phyloP scores from a whole-genome alignment of 2,888 invertebrate species.

The Andrena bucephala region DNA sequence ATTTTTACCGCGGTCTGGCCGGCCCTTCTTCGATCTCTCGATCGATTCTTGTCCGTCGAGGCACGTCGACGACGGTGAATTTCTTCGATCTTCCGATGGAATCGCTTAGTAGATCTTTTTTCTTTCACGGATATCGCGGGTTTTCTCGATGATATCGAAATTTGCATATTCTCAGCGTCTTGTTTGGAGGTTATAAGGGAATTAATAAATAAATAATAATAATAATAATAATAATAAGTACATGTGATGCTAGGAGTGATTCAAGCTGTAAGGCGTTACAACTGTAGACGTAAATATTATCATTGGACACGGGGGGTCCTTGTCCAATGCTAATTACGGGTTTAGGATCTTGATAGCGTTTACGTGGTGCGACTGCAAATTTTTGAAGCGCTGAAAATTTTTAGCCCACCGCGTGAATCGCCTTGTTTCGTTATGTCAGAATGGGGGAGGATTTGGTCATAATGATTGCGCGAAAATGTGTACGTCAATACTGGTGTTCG shows the following conservation, averaged over 20 bases:
- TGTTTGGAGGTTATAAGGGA: neutral
- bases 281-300: neutral
- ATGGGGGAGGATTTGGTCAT: neutral
- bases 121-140: neutral
- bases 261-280: neutral
- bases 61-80: neutral
- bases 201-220: neutral
- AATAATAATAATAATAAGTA: neutral
- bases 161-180: neutral
- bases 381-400: constrained; percentile 21
- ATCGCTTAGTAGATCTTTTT: neutral
- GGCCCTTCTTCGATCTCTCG: neutral
- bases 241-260: no score
- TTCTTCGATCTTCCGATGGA: constrained; percentile 6
- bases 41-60: constrained; percentile 20
- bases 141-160: neutral
- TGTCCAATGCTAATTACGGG: neutral
- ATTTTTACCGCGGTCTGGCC: neutral
- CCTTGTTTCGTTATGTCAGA: neutral
- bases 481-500: neutral
- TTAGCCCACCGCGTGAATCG: neutral
- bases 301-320: neutral
- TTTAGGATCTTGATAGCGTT: neutral
- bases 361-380: constrained; percentile 9
- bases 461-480: neutral